Base-by-base conservation (phyloP, 1,140 invertebrate genomes). In the Hycleus phaleratus region DNA sequence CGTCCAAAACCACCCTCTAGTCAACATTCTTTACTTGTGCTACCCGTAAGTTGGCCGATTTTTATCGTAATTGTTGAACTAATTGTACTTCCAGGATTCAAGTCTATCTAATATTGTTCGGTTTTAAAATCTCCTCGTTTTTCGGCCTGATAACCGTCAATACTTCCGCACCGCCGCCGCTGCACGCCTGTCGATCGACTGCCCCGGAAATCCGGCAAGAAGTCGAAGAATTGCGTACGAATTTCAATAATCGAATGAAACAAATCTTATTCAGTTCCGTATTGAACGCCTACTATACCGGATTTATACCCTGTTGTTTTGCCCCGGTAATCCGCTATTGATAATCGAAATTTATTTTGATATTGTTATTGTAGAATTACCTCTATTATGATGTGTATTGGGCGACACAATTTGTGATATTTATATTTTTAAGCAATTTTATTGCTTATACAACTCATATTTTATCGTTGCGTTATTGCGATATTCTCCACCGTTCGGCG, bases 201-300 rank as follows among this genome's bases (percentile, higher is more conserved):
- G 82, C 86, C 1, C 69, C 77, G 11, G 81, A 81, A 38, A 86
- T 96, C 40, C 78, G 93, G 55, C 82, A 86, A 12, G 94, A 97
- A 76, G 91, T 95, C 24, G 89, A 93, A 56, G 79, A 81, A 11
- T 70, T 97, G 4, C 85, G 87, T 63, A 82, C 80, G 18, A 93
- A 97, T 72, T 96, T 97, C 65, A 95, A 96, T 71, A 79, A 82
- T 45, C 77, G 93, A 46, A 80, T 96, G 62, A 95, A 93, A 74
- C 88, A 91, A 71, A 86, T 94, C 49, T 76, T 97, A 3, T 97
- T 95, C 69, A 91, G 90, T 67, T 92, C 93, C 1, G 82, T 94
- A 43, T 74, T 91, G 2, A 92, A 88, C 66, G 90, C 93, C 0
- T 97, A 97, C 71, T 94, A 96, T 73, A 85, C 89, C 62, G 88